Base-by-base conservation (phyloP, 2,888 invertebrate genomes). In the Oscheius onirici region DNA sequence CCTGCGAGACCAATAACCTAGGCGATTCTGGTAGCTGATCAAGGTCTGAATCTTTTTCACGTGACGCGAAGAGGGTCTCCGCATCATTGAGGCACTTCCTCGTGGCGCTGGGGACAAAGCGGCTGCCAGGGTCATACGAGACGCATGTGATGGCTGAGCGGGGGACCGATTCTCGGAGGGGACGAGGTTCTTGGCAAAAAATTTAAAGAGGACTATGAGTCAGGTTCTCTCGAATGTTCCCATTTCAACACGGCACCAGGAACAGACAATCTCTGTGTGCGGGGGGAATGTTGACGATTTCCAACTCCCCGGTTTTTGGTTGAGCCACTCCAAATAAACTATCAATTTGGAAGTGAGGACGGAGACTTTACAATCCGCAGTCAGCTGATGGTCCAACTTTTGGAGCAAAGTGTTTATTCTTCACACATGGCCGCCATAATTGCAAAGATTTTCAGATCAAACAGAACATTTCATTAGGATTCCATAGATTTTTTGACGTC, bases 121-220 rank as follows among this genome's bases (percentile, higher is more conserved):
- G 41, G 15, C 58, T 49, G 63, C 49, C 63, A 28, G 49, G 46
- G 63, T 63, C 63, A 63, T 46, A 49, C 49, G 63, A 49, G 63
- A 46, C 49, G 49, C 63, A 63, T 49, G 49, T 63, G 63, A 63
- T 26, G 63, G 22, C 52, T 13, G 20, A 20, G 41, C 6, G 58
- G 58, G 41, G n/a, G 58, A 58, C 58, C 41, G 17, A 41, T n/a
- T n/a, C 49, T 17, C 15, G 20, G 2, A 3, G 17, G 17, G 43
- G 60, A 41, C 22, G 24, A 60, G 24, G 60, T 22, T 22, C 24
- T 40, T 41, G n/a, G 49, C 10, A 2, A n/a, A 17, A 49, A 10
- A 10, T 15, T 10, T 10, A 22, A 49, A 49, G 17, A 49, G 22
- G n/a, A 17, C 5, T 3, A 46, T 15, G 46, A 46, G 46, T 15